Conservation (phyloP, 2,888 invertebrate genomes). For the Parelbella ahira region DNA sequence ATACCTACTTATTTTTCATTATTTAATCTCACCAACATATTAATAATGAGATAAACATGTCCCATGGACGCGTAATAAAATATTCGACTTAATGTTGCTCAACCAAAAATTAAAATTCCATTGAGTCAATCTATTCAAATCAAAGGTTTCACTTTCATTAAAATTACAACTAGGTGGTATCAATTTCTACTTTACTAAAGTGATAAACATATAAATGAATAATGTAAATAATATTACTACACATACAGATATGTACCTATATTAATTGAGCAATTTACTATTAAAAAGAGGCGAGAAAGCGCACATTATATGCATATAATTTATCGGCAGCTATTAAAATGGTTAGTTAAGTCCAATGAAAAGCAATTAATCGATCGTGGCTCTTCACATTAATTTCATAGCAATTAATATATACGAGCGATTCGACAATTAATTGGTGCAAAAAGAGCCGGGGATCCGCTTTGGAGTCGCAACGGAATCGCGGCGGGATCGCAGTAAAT, state of each 20-base stretch:
- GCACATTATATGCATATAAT: constrained; percentile 23
- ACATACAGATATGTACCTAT: constrained; percentile 8
- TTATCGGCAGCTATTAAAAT: constrained; percentile 25
- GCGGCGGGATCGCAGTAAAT: constrained; percentile 76
- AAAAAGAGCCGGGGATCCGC: constrained; percentile 71
- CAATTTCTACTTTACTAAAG: constrained; percentile 22
- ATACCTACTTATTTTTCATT: too few species aligned
- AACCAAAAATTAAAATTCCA: too few species aligned
- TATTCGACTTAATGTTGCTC: too few species aligned
- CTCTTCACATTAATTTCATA: constrained; percentile 69
- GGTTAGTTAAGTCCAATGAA: constrained; percentile 25
- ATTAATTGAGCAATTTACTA: constrained; percentile 25
- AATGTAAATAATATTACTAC: constrained; percentile 18
- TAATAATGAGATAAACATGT: too few species aligned
- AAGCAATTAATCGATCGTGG: constrained; percentile 39
- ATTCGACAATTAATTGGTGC: constrained; percentile 78
- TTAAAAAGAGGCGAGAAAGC: constrained; percentile 24
- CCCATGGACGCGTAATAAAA: too few species aligned
- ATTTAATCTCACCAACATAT: too few species aligned
- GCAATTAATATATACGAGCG: constrained; percentile 75
- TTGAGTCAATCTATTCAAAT: too few species aligned
- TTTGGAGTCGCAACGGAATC: constrained; percentile 66
- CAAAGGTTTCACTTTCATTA: too few species aligned
- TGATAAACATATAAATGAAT: constrained; percentile 16
- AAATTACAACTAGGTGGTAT: too few species aligned